These are phyloP conservation scores for Brachionus sp. DNA, from an alignment of 1,140 invertebrate species.

Conservation along the genomic window DNA sequence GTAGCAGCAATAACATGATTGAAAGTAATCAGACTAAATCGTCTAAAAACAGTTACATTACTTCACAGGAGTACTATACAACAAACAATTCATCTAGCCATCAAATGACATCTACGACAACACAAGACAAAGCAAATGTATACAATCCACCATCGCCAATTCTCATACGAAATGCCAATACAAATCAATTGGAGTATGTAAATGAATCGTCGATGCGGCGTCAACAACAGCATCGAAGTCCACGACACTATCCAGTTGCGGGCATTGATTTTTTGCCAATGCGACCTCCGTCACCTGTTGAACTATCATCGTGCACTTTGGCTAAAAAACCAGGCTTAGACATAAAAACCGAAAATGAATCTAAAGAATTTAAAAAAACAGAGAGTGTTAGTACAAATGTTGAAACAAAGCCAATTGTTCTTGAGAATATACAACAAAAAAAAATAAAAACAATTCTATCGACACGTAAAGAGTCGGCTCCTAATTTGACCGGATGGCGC, in stretches of 20 bases:
- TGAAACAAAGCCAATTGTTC: not conserved
- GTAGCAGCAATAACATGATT: not conserved
- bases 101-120: not conserved
- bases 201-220: not conserved
- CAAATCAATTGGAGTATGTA: conserved; percentile 18
- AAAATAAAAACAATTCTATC: conserved; percentile 38
- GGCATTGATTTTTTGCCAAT: not conserved
- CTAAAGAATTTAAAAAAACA: not conserved
- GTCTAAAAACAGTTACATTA: not conserved
- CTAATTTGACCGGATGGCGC: conserved; percentile 21
- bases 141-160: not conserved
- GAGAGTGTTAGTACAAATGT: not conserved
- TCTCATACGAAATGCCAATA: not conserved
- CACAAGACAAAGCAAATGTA: not conserved
- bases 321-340: conserved; percentile 23
- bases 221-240: not conserved
- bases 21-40: not conserved
- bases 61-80: not conserved
- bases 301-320: not conserved
- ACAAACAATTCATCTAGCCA: not conserved
- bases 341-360: not conserved
- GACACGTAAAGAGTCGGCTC: conserved; percentile 29
- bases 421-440: not conserved
- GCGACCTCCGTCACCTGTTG: conserved; percentile 6
- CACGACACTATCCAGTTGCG: not conserved